phyloP scores from a whole-genome alignment of 2,888 invertebrate genomes.

The Melinaea marsaeus region DNA sequence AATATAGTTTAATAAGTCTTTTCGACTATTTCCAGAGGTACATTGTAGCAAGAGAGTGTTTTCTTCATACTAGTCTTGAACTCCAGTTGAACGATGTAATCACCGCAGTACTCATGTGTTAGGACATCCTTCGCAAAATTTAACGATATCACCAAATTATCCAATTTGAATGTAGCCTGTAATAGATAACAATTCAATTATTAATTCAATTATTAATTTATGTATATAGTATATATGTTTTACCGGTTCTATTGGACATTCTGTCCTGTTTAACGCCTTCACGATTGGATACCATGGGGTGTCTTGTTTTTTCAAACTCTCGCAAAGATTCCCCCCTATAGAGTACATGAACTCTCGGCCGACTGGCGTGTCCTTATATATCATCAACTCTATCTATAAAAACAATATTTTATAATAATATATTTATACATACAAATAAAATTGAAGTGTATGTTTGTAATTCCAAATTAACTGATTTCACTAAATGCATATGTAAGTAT shows the following conservation, averaged over 20 bases:
- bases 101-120: constrained; percentile 48
- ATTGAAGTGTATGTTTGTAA: too few species aligned
- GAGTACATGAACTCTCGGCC: constrained; percentile 48
- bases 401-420: neutral
- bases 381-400: constrained; percentile 46
- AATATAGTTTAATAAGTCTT: constrained; percentile 13
- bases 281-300: constrained; percentile 53
- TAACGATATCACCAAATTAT: constrained; percentile 41
- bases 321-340: constrained; percentile 45
- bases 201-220: neutral
- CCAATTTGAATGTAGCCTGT: constrained; percentile 42
- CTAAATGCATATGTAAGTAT: neutral
- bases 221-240: constrained; percentile 20
- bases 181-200: constrained; percentile 27
- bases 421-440: neutral
- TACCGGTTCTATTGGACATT: constrained; percentile 57
- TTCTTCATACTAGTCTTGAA: constrained; percentile 28
- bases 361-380: constrained; percentile 47
- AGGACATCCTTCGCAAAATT: constrained; percentile 42
- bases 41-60: constrained; percentile 40
- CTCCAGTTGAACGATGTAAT: constrained; percentile 36
- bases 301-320: constrained; percentile 43
- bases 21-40: constrained; percentile 28
- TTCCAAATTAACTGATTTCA: too few species aligned
- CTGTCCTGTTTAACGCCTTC: constrained; percentile 42